phyloP scores from a whole-genome alignment of 1,140 invertebrate species.

The Grapholita molesta region DNA sequence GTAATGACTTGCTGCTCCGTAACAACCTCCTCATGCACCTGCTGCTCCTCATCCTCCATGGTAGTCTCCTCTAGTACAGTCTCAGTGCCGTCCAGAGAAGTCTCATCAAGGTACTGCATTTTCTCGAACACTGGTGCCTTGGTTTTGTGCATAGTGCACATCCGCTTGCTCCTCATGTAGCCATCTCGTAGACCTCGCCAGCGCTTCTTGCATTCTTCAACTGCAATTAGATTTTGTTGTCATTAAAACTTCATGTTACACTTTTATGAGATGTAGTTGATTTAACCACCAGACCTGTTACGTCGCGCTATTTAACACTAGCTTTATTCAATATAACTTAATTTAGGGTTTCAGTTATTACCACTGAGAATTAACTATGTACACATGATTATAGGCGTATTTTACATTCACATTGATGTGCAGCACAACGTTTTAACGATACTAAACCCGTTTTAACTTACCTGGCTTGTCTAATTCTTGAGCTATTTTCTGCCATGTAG shows the following conservation, averaged over 20 bases:
- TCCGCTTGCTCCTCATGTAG: constrained; percentile 56
- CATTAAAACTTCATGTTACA: too few species aligned
- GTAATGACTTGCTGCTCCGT: constrained; percentile 62
- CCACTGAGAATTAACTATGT: neutral
- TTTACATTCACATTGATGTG: constrained; percentile 35
- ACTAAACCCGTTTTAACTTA: constrained; percentile 36
- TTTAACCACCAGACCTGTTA: too few species aligned
- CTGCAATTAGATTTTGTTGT: constrained; percentile 44
- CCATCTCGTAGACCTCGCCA: constrained; percentile 66
- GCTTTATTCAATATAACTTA: neutral
- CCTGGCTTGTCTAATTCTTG: constrained; percentile 59
- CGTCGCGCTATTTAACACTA: neutral
- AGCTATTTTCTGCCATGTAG: constrained; percentile 66
- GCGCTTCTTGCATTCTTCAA: constrained; percentile 69
- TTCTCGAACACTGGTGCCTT: constrained; percentile 59
- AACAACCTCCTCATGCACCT: constrained; percentile 26
- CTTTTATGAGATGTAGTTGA: too few species aligned
- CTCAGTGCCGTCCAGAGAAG: constrained; percentile 26
- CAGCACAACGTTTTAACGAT: constrained; percentile 38
- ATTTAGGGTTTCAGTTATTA: neutral
- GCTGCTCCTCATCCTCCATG: constrained; percentile 21
- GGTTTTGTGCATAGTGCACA: constrained; percentile 57
- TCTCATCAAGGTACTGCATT: constrained; percentile 53
- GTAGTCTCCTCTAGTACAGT: constrained; percentile 28
- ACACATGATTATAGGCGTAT: neutral